Evolutionary conservation across 1,140 invertebrate species (phyloP).

Genomic region (Saccostrea glomerata): DNA sequence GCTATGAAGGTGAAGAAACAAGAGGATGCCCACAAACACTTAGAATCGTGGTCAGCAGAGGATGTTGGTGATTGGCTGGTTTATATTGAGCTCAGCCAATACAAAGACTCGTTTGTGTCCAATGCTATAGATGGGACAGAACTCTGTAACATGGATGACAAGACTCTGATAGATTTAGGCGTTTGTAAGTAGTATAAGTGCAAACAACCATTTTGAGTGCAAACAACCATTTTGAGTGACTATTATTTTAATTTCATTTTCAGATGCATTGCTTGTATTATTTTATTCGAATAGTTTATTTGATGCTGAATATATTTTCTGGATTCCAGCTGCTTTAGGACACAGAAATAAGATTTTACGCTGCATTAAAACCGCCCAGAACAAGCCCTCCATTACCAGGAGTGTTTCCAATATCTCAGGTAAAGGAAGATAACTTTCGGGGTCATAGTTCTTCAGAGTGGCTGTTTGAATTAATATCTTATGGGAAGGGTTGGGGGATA

Average conservation of each 20-base stretch:
- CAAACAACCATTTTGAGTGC: not conserved
- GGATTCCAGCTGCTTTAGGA: conserved; percentile 62
- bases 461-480: too few relatives aligned
- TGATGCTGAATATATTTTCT: conserved; percentile 29
- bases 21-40: conserved; percentile 30
- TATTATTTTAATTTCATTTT: too few relatives aligned
- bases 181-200: conserved; percentile 78
- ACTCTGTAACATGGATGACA: conserved; percentile 81
- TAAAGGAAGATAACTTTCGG: conserved; percentile 28
- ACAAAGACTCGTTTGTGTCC: conserved; percentile 80
- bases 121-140: conserved; percentile 83
- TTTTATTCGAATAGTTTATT: conserved; percentile 32
- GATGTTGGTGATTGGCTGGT: conserved; percentile 84
- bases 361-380: conserved; percentile 45
- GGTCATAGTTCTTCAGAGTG: too few relatives aligned
- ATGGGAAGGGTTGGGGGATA: too few relatives aligned
- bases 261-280: too few relatives aligned
- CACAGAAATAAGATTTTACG: conserved; percentile 80
- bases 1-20: not conserved
- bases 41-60: conserved; percentile 81
- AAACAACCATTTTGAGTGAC: not conserved
- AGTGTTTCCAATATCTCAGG: conserved; percentile 43
- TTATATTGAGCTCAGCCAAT: conserved; percentile 81
- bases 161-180: conserved; percentile 81
- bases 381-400: conserved; percentile 14